These are phyloP conservation scores for Torymus texanus DNA, from an alignment of 2,888 invertebrate genomes.

Conservation along the genomic window DNA sequence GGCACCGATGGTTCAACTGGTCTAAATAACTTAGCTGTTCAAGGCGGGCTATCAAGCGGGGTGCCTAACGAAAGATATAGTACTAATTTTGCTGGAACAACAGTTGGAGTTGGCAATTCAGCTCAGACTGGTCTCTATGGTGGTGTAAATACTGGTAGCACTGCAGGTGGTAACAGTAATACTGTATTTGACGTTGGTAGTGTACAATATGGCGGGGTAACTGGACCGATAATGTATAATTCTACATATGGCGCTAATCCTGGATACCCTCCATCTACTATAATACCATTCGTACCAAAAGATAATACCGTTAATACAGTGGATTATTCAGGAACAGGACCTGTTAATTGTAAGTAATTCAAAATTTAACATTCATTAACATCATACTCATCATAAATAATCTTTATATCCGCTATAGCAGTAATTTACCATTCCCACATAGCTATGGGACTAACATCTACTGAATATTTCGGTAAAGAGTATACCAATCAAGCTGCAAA, in stretches of 20 bases:
- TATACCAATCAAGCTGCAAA: constrained; percentile 56
- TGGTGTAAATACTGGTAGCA: constrained; percentile 11
- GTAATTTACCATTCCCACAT: constrained; percentile 53
- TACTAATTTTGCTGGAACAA: constrained; percentile 38
- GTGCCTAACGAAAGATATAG: not conserved
- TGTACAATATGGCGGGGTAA: constrained; percentile 33
- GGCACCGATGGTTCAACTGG: too few relatives aligned
- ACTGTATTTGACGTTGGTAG: constrained; percentile 26
- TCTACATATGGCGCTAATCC: constrained; percentile 32
- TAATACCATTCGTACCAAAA: constrained; percentile 45
- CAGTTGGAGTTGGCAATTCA: constrained; percentile 23
- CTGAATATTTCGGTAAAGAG: constrained; percentile 49
- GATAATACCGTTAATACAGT: constrained; percentile 29
- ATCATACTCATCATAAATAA: constrained; percentile 16
- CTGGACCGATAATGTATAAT: constrained; percentile 47
- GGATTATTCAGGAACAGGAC: constrained; percentile 10
- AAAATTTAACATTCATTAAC: constrained; percentile 17
- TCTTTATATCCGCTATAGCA: constrained; percentile 51
- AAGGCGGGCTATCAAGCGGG: too few relatives aligned
- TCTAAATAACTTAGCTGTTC: too few relatives aligned
- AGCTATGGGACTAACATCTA: constrained; percentile 53
- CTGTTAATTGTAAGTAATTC: constrained; percentile 54
- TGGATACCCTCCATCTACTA: constrained; percentile 51
- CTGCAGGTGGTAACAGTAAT: constrained; percentile 1
- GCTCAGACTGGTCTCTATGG: constrained; percentile 5